Evolutionary conservation across 2,888 invertebrate species (phyloP), one percentile per base, ranked within the genome.

Genomic region (Bombyx huttoni): DNA sequence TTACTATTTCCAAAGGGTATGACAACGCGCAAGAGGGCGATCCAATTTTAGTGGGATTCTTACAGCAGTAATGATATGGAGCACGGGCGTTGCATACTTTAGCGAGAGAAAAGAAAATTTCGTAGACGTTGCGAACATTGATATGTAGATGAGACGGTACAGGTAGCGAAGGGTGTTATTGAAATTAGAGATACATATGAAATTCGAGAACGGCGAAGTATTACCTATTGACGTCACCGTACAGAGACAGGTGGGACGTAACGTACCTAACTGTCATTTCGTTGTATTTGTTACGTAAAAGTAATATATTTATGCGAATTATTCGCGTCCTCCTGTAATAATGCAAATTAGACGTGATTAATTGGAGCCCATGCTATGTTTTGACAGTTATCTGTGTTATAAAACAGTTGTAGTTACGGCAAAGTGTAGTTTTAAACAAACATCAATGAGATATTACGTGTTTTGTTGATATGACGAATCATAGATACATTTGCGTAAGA

Each of bases 121-220:
- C 71, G 70, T 73, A 80, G 79, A 79, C 78, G 75, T 72, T 72
- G 70, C 75, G 78, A 78, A 81, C 78, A 85, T 87, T 86, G 86
- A 86, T 83, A 87, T 87, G 87, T 77, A 86, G 80, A 87, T 87
- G 81, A 79, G 83, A 81, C 78, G 78, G 78, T 76, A 77, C 83
- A 81, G 81, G 84, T 83, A 84, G 75, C 67, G 71, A 74, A 75
- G 81, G 82, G 79, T 74, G 78, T 79, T 84, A 87, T 86, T 85
- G 84, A 87, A 87, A 86, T 86, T 84, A 86, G 77, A 82, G 79
- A 85, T 83, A 83, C 79, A 78, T 73, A 75, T 76, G 74, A 79
- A 81, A 82, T 79, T 80, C 75, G 74, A 78, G 75, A 76, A 74
- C 72, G 67, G 68, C 65, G 68, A 69, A 68, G 70, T 72, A 71